phyloP scores from a whole-genome alignment of 2,888 invertebrate genomes.

The Volucella zonaria region DNA sequence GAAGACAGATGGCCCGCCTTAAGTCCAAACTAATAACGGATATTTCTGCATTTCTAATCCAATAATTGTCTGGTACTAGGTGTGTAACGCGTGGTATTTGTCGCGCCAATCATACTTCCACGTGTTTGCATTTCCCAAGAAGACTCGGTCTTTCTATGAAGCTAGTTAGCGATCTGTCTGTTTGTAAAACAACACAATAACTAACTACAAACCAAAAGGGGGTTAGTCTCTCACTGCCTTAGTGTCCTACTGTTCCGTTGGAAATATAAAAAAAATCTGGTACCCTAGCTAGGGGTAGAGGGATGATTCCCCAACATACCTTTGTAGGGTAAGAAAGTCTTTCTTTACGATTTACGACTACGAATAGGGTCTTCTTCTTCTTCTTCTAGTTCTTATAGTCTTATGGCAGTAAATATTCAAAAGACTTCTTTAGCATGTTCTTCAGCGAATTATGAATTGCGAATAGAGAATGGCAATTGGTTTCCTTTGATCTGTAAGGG shows the following conservation, averaged over 20 bases:
- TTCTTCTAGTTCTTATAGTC: constrained; percentile 39
- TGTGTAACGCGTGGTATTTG: too few relatives aligned
- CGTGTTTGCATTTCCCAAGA: constrained; percentile 12
- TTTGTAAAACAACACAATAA: too few relatives aligned
- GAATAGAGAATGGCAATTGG: constrained; percentile 28
- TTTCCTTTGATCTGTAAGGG: constrained; percentile 27
- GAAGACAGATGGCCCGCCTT: constrained; percentile 69
- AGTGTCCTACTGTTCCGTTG: background rate
- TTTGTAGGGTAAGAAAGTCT: constrained; percentile 52
- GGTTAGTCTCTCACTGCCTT: constrained; percentile 50
- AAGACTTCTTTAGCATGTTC: constrained; percentile 1
- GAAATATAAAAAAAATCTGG: constrained; percentile 43
- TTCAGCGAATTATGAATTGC: background rate
- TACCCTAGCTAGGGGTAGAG: constrained; percentile 23
- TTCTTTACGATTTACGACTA: constrained; percentile 29
- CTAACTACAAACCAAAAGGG: constrained; percentile 27
- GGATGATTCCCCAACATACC: constrained; percentile 27
- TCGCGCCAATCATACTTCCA: constrained; percentile 29
- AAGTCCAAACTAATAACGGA: constrained; percentile 73
- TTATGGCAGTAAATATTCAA: background rate
- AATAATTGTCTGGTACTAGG: constrained; percentile 66
- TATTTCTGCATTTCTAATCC: constrained; percentile 76
- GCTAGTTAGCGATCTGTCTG: constrained; percentile 43
- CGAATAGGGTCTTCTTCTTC: background rate
- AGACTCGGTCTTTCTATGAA: constrained; percentile 5